Evolutionary conservation across 2,113 vertebrate species (phyloP).

Genomic region (Micromys minutus): DNA sequence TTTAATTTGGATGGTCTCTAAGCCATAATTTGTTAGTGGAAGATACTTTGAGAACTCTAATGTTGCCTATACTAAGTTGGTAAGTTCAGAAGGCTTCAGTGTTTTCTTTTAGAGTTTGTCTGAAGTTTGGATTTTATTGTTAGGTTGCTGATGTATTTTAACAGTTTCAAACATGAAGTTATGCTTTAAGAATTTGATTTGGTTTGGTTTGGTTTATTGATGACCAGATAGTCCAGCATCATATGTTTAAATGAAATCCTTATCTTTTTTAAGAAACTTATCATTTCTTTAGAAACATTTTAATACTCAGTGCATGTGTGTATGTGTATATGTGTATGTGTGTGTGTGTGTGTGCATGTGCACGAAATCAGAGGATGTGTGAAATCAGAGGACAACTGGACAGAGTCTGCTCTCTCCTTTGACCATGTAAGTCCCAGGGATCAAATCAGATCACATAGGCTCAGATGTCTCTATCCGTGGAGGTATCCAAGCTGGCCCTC

Average conservation of each 20-base stretch:
- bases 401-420: neutral
- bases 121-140: slow-evolving; percentile 33
- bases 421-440: neutral
- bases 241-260: neutral
- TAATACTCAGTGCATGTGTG: neutral
- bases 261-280: neutral
- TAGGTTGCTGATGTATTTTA: neutral
- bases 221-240: neutral
- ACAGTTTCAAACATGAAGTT: neutral
- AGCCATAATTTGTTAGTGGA: slow-evolving; percentile 24
- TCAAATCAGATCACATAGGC: neutral
- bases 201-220: neutral
- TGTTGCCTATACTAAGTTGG: neutral
- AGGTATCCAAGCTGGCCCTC: neutral
- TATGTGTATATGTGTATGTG: neutral
- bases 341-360: neutral
- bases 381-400: neutral
- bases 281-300: neutral
- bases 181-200: neutral
- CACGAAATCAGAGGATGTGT: neutral
- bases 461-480: neutral
- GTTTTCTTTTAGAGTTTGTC: slow-evolving; percentile 17
- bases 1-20: slow-evolving; percentile 27
- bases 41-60: slow-evolving; percentile 11
- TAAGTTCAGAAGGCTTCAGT: slow-evolving; percentile 26